Base-by-base conservation (phyloP, 2,888 invertebrate species). In the Drosophila monieri region DNA sequence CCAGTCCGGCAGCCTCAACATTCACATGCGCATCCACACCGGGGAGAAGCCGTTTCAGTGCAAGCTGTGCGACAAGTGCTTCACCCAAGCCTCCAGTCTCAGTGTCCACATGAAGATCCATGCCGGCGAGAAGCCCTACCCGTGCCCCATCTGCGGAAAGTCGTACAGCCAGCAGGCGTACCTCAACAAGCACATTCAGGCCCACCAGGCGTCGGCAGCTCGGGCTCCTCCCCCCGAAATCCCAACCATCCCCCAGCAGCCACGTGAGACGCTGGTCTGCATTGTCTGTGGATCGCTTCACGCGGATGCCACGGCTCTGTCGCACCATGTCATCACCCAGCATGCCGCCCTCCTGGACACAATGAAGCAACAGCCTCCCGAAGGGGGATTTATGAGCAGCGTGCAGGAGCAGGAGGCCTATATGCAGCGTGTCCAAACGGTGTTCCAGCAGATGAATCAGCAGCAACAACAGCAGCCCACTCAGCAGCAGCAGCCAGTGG, bases 81-180 rank as follows among this genome's bases (percentile, higher is more conserved):
- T 92, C 66, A 91, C 92, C 1, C 92, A 92, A 73, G 91, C 92
- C 8, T 91, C 91, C 49, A 91, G 91, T 49, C 73, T 92, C 12
- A 90, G 91, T 61, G 92, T 91, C 1, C 92, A 92, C 67, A 89
- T 91, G 90, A 92, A 91, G 83, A 90, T 91, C 35, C 92, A 92
- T 66, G 88, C 90, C 0, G 90, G 90, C 9, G 89, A 90, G 65
- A 91, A 91, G 64, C 90, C 91, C 0, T 90, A 79, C 44, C 89
- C 89, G 1, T 90, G 91, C 21, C 86, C 89, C 41, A 88, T 90
- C 37, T 91, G 91, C 62, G 89, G 89, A 35, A 91, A 91, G 65
- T 85, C 90, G 1, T 91, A 91, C 66, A 91, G 90, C 73, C 91
- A 91, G 73, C 90, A 90, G 61, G 88, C 91, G 8, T 91, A 91